Percentiles rank a stretch among this genome's conserved stretches.
phyloP scores from a whole-genome alignment of 2,888 invertebrate genomes.

The Apodemia mormo region DNA sequence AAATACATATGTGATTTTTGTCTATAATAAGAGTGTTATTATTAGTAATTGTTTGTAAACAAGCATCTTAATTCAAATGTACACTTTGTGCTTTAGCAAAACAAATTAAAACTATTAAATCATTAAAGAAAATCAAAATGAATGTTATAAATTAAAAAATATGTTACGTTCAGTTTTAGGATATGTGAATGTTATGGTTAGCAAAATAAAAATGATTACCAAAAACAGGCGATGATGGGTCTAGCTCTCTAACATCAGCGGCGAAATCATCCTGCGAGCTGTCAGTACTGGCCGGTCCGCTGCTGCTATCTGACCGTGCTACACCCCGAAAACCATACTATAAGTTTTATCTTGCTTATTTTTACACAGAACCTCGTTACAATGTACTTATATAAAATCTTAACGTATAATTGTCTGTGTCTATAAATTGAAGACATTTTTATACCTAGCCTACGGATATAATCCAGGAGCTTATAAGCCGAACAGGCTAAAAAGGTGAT shows the following conservation, averaged over 20 bases:
- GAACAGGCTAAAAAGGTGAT: too few relatives aligned
- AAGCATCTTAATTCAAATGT: too few relatives aligned
- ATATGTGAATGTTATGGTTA: constrained; percentile 1
- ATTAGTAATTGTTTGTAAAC: too few relatives aligned
- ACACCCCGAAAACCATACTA: constrained; percentile 44
- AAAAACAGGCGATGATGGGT: constrained; percentile 75
- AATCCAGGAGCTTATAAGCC: too few relatives aligned
- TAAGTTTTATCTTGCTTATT: background rate
- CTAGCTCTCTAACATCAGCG: constrained; percentile 74
- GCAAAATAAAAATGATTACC: constrained; percentile 65
- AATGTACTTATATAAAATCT: background rate
- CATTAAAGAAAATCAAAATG: constrained; percentile 25
- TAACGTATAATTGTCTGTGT: too few relatives aligned
- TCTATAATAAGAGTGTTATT: too few relatives aligned
- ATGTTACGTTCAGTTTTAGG: background rate
- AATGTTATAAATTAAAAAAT: constrained; percentile 26
- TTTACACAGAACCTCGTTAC: background rate
- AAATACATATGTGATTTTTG: too few relatives aligned
- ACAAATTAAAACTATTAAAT: constrained; percentile 4
- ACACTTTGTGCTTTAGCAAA: too few relatives aligned
- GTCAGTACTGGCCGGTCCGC: constrained; percentile 60
- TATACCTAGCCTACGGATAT: too few relatives aligned
- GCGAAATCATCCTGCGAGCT: constrained; percentile 71
- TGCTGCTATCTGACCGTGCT: constrained; percentile 76
- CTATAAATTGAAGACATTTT: too few relatives aligned